These are phyloP conservation scores for Empis livida DNA, from an alignment of 2,888 invertebrate genomes.

Conservation along the genomic window DNA sequence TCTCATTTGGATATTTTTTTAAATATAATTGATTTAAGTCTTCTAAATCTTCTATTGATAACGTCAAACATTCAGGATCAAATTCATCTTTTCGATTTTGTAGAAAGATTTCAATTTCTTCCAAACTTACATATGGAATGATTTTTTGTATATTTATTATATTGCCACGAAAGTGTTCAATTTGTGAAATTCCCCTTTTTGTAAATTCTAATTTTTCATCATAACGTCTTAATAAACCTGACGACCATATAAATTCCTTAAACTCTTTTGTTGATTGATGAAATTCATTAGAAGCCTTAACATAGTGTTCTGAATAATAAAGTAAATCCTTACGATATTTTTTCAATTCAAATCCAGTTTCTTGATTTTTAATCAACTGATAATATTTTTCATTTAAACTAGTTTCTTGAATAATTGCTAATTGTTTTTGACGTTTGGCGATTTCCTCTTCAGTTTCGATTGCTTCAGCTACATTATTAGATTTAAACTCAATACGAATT, in stretches of 20 bases:
- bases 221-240: slow-evolving; percentile 27
- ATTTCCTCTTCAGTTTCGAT: slow-evolving; percentile 50
- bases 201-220: slow-evolving; percentile 19
- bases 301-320: slow-evolving; percentile 6
- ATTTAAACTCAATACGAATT: slow-evolving; percentile 67
- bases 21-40: slow-evolving; percentile 22
- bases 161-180: slow-evolving; percentile 9
- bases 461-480: slow-evolving; percentile 75
- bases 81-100: slow-evolving; percentile 1
- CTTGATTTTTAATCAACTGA: slow-evolving; percentile 31
- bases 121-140: slow-evolving; percentile 15
- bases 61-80: not conserved
- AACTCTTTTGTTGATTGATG: slow-evolving; percentile 24
- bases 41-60: slow-evolving; percentile 20
- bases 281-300: slow-evolving; percentile 16
- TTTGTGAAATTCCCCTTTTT: slow-evolving; percentile 7
- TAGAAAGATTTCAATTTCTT: slow-evolving; percentile 5
- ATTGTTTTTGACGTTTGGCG: slow-evolving; percentile 31
- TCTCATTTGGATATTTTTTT: slow-evolving; percentile 17
- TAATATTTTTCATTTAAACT: slow-evolving; percentile 33
- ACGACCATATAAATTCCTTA: slow-evolving; percentile 23
- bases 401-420: slow-evolving; percentile 32
- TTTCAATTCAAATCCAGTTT: slow-evolving; percentile 28
- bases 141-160: slow-evolving; percentile 11
- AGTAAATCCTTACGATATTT: slow-evolving; percentile 10